phyloP scores from a whole-genome alignment of 2,113 vertebrate genomes.

The Dasyornis broadbenti region DNA sequence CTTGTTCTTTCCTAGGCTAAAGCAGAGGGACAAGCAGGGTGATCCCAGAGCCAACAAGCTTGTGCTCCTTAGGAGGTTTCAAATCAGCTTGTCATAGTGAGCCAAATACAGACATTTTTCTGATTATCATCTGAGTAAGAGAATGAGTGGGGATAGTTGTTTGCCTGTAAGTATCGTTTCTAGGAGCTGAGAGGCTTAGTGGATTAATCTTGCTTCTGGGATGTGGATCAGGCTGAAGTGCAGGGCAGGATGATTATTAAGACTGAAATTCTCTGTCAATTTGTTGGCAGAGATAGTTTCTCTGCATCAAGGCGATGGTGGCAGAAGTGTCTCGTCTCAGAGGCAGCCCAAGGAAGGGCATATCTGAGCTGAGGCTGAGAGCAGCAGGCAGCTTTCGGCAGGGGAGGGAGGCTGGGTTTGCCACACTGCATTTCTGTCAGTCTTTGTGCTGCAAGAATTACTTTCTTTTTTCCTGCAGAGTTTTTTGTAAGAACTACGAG shows the following conservation, averaged over 20 bases:
- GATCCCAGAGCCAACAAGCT: neutral
- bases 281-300: conserved; percentile 52
- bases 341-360: neutral
- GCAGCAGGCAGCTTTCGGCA: neutral
- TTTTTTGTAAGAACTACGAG: neutral
- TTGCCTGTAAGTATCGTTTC: conserved; percentile 59
- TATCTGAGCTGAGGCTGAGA: neutral
- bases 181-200: conserved; percentile 59
- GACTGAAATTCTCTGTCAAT: conserved; percentile 63
- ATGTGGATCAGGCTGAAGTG: conserved; percentile 60
- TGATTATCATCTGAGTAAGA: conserved; percentile 44
- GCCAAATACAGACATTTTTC: conserved; percentile 55
- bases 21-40: neutral
- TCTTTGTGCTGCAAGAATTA: neutral
- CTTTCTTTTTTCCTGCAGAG: neutral
- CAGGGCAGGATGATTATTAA: conserved; percentile 62
- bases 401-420: neutral
- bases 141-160: conserved; percentile 49
- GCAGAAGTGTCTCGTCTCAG: neutral
- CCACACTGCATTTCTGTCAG: neutral
- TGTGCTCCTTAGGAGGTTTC: conserved; percentile 10
- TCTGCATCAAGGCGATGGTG: conserved; percentile 1
- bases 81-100: conserved; percentile 43
- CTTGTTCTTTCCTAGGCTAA: neutral
- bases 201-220: conserved; percentile 65